Percentiles rank a stretch among this genome's conserved stretches.
Evolutionary conservation across 1,140 invertebrate species (phyloP).

Genomic region (Rhopalosiphum maidis): DNA sequence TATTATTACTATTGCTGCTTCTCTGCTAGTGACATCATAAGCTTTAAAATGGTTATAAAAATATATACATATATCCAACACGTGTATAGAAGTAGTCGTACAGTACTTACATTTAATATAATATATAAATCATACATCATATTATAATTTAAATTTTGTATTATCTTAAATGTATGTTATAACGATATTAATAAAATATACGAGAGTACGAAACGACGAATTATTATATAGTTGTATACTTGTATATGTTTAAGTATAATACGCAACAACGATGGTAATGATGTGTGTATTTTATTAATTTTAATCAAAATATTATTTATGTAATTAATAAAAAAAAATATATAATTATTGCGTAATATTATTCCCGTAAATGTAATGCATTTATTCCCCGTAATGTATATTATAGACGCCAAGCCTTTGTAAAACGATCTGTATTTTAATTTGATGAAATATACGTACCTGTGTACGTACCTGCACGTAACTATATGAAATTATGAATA

Average conservation of each 20-base stretch:
- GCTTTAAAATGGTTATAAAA: background rate
- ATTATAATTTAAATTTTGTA: background rate
- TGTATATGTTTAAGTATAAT: background rate
- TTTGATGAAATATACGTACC: background rate
- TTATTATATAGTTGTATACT: background rate
- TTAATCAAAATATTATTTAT: background rate
- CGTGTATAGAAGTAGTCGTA: background rate
- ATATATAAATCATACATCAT: background rate
- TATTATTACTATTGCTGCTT: background rate
- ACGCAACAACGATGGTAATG: background rate
- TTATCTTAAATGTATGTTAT: background rate
- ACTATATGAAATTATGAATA: too few species aligned
- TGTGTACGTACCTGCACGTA: too few species aligned
- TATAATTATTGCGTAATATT: background rate
- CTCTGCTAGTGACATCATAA: constrained; percentile 1
- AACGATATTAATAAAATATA: background rate
- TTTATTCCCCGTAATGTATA: too few species aligned
- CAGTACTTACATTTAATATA: background rate
- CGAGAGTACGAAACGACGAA: background rate
- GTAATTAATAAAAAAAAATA: background rate
- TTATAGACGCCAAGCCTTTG: background rate
- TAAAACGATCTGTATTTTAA: background rate
- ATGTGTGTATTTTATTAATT: background rate
- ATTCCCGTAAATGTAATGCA: too few species aligned
- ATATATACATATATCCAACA: background rate